Evolutionary conservation across 2,113 vertebrate genomes (phyloP).

Genomic region (Xerus inauris): DNA sequence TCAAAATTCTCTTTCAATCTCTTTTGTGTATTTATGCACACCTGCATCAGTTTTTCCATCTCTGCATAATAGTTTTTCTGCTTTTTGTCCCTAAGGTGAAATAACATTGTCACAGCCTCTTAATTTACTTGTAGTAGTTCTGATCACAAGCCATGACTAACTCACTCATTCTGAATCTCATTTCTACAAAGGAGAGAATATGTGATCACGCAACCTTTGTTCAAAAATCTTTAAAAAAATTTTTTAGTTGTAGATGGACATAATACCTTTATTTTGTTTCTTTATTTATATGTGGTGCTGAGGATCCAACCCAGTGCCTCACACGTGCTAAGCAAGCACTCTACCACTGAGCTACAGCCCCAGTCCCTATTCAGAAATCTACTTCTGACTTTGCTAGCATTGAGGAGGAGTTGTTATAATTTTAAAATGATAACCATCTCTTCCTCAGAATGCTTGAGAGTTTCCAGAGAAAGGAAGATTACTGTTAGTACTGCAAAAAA

Average conservation of each 20-base stretch:
- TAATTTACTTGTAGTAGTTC: background rate
- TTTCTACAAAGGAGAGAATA: background rate
- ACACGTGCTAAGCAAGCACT: too few species aligned
- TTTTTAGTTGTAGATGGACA: too few species aligned
- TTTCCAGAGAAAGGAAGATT: background rate
- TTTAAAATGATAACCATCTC: background rate
- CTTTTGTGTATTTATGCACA: background rate
- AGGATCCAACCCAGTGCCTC: too few species aligned
- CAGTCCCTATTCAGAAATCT: too few species aligned
- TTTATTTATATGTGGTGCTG: too few species aligned
- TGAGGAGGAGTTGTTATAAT: background rate
- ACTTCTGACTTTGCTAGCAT: background rate
- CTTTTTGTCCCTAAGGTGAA: background rate
- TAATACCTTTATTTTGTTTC: too few species aligned
- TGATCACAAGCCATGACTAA: too few species aligned
- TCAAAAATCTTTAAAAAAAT: background rate
- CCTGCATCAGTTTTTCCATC: background rate
- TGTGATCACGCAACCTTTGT: background rate
- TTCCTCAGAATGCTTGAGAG: background rate
- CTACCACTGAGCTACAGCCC: too few species aligned
- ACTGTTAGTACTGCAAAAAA: background rate
- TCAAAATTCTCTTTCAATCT: background rate
- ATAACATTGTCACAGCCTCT: background rate
- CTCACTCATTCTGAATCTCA: background rate
- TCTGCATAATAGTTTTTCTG: too few species aligned